Evolutionary conservation across 1,140 invertebrate species (phyloP).

Genomic region (Onthophagus taurus): DNA sequence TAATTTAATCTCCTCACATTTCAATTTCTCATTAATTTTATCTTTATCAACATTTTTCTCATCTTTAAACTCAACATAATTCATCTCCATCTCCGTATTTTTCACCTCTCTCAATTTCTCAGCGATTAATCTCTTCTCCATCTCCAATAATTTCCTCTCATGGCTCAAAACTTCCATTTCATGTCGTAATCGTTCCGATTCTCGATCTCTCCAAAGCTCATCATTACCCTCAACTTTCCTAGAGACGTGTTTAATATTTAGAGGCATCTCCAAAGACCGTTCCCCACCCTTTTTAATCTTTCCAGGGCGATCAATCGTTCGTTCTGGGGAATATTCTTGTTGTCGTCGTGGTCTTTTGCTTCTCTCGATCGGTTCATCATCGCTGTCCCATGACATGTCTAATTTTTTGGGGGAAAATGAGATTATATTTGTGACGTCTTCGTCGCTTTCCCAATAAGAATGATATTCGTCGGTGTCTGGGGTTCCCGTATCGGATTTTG

Average conservation of each 20-base stretch:
- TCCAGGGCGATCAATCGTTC: background rate
- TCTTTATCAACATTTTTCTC: slow-evolving; percentile 5
- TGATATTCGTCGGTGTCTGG: slow-evolving; percentile 32
- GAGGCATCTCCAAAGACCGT: slow-evolving; percentile 27
- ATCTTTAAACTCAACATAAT: background rate
- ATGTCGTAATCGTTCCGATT: slow-evolving; percentile 14
- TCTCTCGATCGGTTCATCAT: slow-evolving; percentile 13
- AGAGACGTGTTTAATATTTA: slow-evolving; percentile 26
- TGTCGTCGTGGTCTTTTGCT: slow-evolving; percentile 4
- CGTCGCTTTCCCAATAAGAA: slow-evolving; percentile 31
- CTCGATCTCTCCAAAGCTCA: slow-evolving; percentile 7
- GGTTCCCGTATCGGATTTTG: slow-evolving; percentile 8
- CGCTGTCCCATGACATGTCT: slow-evolving; percentile 30
- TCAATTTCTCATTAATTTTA: slow-evolving; percentile 1
- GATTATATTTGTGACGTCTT: slow-evolving; percentile 13
- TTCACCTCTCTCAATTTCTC: slow-evolving; percentile 9
- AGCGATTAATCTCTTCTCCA: slow-evolving; percentile 17
- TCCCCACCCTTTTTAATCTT: slow-evolving; percentile 4
- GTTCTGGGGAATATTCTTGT: background rate
- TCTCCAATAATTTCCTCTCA: slow-evolving; percentile 20
- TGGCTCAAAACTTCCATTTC: slow-evolving; percentile 18
- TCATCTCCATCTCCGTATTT: background rate
- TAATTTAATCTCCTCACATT: background rate
- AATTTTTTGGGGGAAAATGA: background rate
- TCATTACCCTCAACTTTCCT: too few relatives aligned